These are phyloP conservation scores for Drosophila koepferae DNA, from an alignment of 2,888 invertebrate genomes.

Conservation along the genomic window DNA sequence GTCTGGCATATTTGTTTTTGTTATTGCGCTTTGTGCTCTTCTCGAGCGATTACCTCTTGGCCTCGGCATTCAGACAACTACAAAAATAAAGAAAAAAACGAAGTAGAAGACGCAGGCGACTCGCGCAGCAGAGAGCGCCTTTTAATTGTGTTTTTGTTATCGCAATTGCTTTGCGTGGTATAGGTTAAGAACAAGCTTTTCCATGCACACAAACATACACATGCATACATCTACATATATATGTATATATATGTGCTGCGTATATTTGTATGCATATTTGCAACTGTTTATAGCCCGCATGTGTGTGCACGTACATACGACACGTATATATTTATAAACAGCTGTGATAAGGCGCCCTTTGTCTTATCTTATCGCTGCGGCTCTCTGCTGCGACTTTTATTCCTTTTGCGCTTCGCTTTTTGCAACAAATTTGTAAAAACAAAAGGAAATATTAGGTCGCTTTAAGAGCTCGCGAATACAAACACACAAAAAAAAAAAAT, in stretches of 20 bases:
- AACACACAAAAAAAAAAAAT: constrained; percentile 12
- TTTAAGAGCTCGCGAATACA: constrained; percentile 23
- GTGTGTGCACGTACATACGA: constrained; percentile 2
- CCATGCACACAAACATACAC: constrained; percentile 16
- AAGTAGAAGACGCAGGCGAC: not conserved
- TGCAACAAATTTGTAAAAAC: constrained; percentile 48
- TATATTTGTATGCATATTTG: constrained; percentile 6
- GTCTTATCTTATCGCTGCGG: constrained; percentile 59
- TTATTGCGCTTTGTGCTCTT: constrained; percentile 40
- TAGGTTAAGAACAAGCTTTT: constrained; percentile 69
- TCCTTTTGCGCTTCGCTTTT: constrained; percentile 37
- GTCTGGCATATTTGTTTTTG: constrained; percentile 42
- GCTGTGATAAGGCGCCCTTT: constrained; percentile 63
- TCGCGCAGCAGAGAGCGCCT: constrained; percentile 37
- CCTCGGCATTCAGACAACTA: constrained; percentile 58
- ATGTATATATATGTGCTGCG: not conserved
- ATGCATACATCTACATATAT: not conserved
- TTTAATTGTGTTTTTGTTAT: constrained; percentile 64
- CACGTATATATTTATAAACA: constrained; percentile 23
- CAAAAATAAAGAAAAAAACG: constrained; percentile 48
- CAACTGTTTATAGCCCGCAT: constrained; percentile 21
- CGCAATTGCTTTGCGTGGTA: constrained; percentile 60
- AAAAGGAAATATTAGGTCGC: constrained; percentile 70
- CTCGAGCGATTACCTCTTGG: constrained; percentile 68
- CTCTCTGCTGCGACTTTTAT: not conserved